Base-by-base conservation (phyloP, 2,113 vertebrate genomes). In the Hemiscyllium ocellatum region DNA sequence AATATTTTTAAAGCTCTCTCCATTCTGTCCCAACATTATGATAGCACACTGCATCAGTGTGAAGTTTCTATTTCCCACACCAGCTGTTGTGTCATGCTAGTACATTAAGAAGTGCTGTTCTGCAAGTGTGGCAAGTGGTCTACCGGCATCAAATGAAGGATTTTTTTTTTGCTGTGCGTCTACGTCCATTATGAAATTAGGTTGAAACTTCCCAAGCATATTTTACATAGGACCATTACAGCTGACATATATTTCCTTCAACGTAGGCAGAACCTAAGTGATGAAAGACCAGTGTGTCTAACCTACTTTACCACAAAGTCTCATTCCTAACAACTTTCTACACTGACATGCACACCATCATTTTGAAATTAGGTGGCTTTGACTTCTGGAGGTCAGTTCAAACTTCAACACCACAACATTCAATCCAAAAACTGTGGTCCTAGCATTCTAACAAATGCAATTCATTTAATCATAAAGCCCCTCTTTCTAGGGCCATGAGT, bases 401-500 rank as follows among this genome's bases (percentile, higher is more conserved):
- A 66, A 68, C 33, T 66, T 91, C 89, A 65, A 19, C 61, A 66
- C 56, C 29, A 13, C 33, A 91, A 15, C 61, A 37, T n/a, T 66
- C 20, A 19, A 6, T 5, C 17, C 61, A 66, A 93, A 93, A 65
- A 66, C 61, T 66, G 87, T 90, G 86, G 47, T 89, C 56, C 50
- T 61, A 33, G 89, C 89, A 22, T 1, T 93, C 65, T 76, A 70
- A 94, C 2, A 94, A 94, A 47, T 91, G 52, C 65, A 95, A 47
- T 95, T 95, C 50, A 52, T 95, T 50, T 19, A 50, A 72, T 95
- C 94, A 95, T 42, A 95, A 52, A 52, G 50, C 24, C 94, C 68
- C 26, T 95, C 20, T 52, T 10, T 26, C 69, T 24, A 52, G 94
- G 42, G 68, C 69, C 24, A 95, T 6, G 5, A 95, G 69, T 42